Evolutionary conservation across 2,113 vertebrate genomes (phyloP), one percentile per base, ranked within the genome.

Genomic region (Cyprinus carpio): DNA sequence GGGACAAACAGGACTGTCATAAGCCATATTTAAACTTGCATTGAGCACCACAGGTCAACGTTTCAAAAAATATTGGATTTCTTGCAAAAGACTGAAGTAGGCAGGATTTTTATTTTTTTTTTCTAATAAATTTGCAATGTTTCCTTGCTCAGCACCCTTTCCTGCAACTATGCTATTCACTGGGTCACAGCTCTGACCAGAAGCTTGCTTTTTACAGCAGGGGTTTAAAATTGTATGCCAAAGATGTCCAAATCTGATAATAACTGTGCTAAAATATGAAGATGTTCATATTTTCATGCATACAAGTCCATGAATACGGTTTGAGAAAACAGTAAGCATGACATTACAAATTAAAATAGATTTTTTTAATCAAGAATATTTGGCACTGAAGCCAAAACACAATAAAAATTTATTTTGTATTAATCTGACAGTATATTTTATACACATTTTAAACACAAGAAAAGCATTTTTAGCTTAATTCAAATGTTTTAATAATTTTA

Each of bases 111-210:
- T 34, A 4, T 37, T 40, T 40, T 40, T 40, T 29, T 27, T 65
- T 65, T 12, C 12, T 13, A 65, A 25, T 29, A 65, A 6, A 29
- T 65, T 65, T 65, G 62, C 62, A 71, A 5, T 20, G 29, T 29
- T 75, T 75, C 46, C 74, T 75, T 75, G 40, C 49, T 49, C 72
- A 75, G 72, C 72, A 49, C 18, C 43, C 5, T 75, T 75, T 75
- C 20, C 6, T 75, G 37, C 43, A 27, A 25, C 12, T 16, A 34
- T 18, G 64, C 15, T 18, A 6, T 31, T 16, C 64, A 18, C 29
- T 67, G 34, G 64, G 29, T 16, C 29, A 31, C 6, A 34, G 7
- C 64, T 46, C 12, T 75, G 23, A 25, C 18, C n/a, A 23, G 8
- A 27, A 12, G 43, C n/a, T 75, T 27, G 56, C 56, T 20, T 25